Percentiles rank a stretch among this genome's conserved stretches.
These are phyloP conservation scores for Spheniscus humboldti DNA, from an alignment of 2,797 vertebrate genomes.

Conservation along the genomic window DNA sequence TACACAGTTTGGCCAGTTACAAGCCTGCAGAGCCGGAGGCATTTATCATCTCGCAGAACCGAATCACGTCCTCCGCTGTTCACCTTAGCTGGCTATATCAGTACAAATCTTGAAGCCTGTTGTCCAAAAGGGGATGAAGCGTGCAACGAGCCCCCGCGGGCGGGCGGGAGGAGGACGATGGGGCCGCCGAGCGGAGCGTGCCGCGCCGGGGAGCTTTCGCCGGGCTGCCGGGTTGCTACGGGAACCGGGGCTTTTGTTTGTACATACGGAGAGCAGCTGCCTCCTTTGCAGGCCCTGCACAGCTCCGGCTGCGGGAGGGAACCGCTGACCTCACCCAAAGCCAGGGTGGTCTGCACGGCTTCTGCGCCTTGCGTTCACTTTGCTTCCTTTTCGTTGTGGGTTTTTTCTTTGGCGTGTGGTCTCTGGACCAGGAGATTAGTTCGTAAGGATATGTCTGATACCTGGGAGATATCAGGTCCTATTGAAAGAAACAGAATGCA, in stretches of 20 bases:
- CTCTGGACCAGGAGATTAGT: fast-evolving
- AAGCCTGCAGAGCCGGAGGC: neutral
- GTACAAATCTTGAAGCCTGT: neutral
- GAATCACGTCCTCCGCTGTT: too few species aligned
- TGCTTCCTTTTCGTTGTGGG: fast-evolving
- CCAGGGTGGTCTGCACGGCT: neutral
- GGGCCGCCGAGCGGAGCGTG: neutral
- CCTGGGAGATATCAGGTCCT: neutral
- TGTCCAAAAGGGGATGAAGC: neutral
- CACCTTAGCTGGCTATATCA: fast-evolving
- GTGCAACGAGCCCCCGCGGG: neutral
- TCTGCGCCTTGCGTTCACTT: too few species aligned
- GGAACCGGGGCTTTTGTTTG: slow-evolving; percentile 71
- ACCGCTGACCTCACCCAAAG: neutral
- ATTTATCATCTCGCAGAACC: neutral
- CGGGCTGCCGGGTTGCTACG: slow-evolving; percentile 60
- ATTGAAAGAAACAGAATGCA: neutral
- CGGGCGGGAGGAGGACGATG: neutral
- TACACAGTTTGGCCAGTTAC: neutral
- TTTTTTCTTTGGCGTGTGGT: neutral
- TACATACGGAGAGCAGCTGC: slow-evolving; percentile 58
- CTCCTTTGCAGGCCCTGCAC: neutral
- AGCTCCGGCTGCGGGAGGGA: neutral
- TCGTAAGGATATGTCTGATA: fast-evolving
- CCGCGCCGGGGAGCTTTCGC: neutral